Evolutionary conservation across 2,113 vertebrate genomes (phyloP), one percentile per base, ranked within the genome.

Genomic region (Polypterus bichir): DNA sequence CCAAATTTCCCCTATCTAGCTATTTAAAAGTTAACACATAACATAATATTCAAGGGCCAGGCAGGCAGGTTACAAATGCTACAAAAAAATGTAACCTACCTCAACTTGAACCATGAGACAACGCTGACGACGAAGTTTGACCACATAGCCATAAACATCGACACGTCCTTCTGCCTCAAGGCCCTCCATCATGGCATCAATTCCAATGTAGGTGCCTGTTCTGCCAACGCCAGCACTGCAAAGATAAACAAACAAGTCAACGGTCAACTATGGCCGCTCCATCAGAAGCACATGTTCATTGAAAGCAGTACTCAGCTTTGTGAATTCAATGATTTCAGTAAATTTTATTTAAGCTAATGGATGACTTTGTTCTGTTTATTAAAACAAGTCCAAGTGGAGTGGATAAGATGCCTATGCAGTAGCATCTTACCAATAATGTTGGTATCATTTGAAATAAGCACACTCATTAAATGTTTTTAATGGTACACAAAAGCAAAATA

Each of bases 41-140:
- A 55, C 54, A 4, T 4, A 55, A 55, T n/a, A 55, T 27, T 3
- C 27, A 55, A 55, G 27, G 10, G 4, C 3, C 27, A 1, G 10
- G 27, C 27, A 1, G 10, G 27, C 3, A 4, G 4, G 3, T 55
- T 10, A 55, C 27, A 27, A 55, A 10, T 55, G 54, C 27, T 27
- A 27, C 27, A 27, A 27, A 27, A 27, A 27, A 27, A 27, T 27
- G 27, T 27, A 10, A 44, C 9, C 5, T 74, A 97, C 96, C 92
- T 99, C 96, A 0, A 99, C 96, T 87, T 98, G 96, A 58, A 98
- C 96, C 96, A 97, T 99, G 48, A 99, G 91, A 64, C 93, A 97
- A 4, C 96, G 79, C 72, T 99, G 95, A 7, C 88, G 83, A 5
- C 96, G 89, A 5, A 97, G 86, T 67, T 81, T 88, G 54, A 91